These are phyloP conservation scores for Silurus glanis DNA, from an alignment of 2,113 vertebrate species.

Conservation along the genomic window DNA sequence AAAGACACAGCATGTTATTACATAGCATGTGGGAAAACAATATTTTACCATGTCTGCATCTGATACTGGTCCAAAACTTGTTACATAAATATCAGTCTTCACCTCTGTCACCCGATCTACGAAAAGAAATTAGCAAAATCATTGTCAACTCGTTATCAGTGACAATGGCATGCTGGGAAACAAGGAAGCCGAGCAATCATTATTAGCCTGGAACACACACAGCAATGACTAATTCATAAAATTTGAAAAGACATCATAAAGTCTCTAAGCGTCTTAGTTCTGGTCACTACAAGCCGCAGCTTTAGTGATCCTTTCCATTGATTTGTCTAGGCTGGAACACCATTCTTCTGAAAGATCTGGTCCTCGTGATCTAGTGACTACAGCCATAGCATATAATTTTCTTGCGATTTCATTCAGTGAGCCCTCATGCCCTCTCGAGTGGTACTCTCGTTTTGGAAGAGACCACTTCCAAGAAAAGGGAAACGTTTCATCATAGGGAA, in stretches of 20 bases:
- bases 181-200: background rate
- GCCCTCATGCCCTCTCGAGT: background rate
- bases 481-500: background rate
- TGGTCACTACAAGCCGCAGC: background rate
- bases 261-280: background rate
- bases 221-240: slow-evolving; percentile 15
- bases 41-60: slow-evolving; percentile 70
- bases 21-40: background rate
- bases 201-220: slow-evolving; percentile 11
- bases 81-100: slow-evolving; percentile 71
- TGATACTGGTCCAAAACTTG: slow-evolving; percentile 71
- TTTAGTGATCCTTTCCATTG: background rate
- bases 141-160: background rate
- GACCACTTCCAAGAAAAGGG: background rate
- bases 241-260: background rate
- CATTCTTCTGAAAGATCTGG: background rate
- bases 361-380: background rate
- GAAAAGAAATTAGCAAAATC: background rate
- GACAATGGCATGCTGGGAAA: background rate
- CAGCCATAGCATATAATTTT: background rate
- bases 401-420: background rate
- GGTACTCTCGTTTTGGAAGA: background rate
- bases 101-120: slow-evolving; percentile 69
- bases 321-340: background rate
- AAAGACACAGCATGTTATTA: background rate